phyloP scores from a whole-genome alignment of 2,113 vertebrate species.

The Erythrolamprus reginae region DNA sequence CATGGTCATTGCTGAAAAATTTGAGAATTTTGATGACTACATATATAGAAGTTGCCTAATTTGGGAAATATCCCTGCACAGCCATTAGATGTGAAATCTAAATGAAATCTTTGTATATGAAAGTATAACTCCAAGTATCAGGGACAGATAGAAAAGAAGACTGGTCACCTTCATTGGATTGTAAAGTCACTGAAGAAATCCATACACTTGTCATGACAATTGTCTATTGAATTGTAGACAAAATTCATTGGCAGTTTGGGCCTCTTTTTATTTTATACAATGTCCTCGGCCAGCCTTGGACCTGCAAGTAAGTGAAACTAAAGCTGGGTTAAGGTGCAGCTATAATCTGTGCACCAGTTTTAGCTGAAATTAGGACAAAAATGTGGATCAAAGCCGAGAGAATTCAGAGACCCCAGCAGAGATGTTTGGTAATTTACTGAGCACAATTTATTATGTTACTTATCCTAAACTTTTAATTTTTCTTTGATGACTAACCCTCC shows the following conservation, averaged over 20 bases:
- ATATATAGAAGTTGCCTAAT: background rate
- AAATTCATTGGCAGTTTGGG: background rate
- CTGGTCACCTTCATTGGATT: background rate
- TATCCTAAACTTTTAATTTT: background rate
- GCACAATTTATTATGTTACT: background rate
- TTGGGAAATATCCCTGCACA: background rate
- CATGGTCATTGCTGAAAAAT: background rate
- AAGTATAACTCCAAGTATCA: background rate
- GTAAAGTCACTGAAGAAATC: background rate
- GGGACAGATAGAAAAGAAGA: background rate
- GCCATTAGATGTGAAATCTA: background rate
- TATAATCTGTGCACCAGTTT: background rate
- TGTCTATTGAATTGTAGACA: background rate
- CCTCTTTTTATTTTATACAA: background rate
- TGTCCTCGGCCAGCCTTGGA: background rate
- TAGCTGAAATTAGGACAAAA: background rate
- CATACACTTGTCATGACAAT: background rate
- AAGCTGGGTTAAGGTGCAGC: background rate
- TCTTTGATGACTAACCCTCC: background rate
- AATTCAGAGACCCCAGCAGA: background rate
- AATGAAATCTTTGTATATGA: background rate
- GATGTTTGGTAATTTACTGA: background rate
- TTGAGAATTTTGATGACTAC: background rate
- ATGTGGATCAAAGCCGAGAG: background rate
- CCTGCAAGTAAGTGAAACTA: background rate